Evolutionary conservation across 2,797 vertebrate species (phyloP).

Genomic region (Lycodopsis pacificus): DNA sequence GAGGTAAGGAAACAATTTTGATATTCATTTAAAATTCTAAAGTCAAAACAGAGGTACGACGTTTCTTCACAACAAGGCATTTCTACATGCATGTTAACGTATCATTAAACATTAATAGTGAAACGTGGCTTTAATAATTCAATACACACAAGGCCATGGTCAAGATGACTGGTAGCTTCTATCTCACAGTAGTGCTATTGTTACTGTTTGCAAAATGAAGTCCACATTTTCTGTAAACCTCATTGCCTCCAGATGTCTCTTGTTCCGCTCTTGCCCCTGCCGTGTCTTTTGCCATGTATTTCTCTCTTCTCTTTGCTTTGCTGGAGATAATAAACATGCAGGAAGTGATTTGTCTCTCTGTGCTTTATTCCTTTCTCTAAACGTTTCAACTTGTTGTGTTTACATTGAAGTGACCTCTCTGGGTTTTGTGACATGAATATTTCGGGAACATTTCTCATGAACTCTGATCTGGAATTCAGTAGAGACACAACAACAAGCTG

Average conservation of each 20-base stretch:
- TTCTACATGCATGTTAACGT: neutral
- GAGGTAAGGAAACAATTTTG: conserved; percentile 60
- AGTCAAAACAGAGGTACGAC: neutral
- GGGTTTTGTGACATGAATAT: conserved; percentile 12
- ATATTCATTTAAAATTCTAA: neutral
- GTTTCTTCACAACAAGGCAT: neutral
- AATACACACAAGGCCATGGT: neutral
- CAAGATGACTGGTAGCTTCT: conserved; percentile 12
- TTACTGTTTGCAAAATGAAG: conserved; percentile 35
- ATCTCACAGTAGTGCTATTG: conserved; percentile 33
- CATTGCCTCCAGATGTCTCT: conserved; percentile 57
- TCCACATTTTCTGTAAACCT: conserved; percentile 40
- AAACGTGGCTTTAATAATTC: neutral
- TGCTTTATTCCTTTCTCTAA: conserved; percentile 20
- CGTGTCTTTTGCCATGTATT: conserved; percentile 21
- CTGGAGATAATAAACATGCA: conserved; percentile 27
- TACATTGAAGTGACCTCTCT: conserved; percentile 7
- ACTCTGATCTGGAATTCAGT: neutral
- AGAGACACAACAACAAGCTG: neutral
- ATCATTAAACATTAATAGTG: neutral
- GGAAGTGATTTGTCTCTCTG: conserved; percentile 25
- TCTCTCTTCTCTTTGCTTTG: conserved; percentile 14
- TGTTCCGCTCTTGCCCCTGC: neutral
- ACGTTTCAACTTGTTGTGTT: conserved; percentile 7
- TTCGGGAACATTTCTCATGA: conserved; percentile 10